These are phyloP conservation scores for Pegea sp. DNA, from an alignment of 23 tunicate genomes.

Conservation along the genomic window DNA sequence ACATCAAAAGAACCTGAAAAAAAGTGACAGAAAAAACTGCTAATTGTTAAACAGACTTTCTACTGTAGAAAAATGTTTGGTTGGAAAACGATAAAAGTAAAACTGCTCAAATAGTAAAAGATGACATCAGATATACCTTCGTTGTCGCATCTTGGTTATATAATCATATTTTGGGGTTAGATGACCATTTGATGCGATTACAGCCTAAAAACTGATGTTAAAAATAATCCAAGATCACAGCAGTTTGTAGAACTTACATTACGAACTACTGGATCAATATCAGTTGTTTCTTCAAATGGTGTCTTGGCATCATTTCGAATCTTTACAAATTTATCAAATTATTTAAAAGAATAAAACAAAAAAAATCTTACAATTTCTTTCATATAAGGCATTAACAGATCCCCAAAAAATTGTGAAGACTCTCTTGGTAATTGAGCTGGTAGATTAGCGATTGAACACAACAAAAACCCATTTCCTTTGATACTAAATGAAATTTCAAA, in stretches of 20 bases:
- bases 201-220: conserved; percentile 20
- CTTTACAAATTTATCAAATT: conserved; percentile 12
- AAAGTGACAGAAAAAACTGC: too few species aligned
- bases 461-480: conserved; percentile 59
- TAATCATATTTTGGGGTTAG: conserved; percentile 55
- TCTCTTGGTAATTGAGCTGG: conserved; percentile 97
- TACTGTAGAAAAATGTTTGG: too few species aligned
- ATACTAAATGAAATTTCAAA: too few species aligned
- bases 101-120: too few species aligned
- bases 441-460: conserved; percentile 92
- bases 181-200: conserved; percentile 74
- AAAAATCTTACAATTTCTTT: conserved; percentile 47
- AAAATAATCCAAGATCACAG: background rate
- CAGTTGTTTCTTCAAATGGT: conserved; percentile 12
- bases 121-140: conserved; percentile 26
- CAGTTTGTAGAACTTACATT: conserved; percentile 42
- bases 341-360: background rate
- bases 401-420: conserved; percentile 85
- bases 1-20: too few species aligned
- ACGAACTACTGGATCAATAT: conserved; percentile 54
- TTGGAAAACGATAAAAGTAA: too few species aligned
- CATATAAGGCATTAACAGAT: conserved; percentile 77
- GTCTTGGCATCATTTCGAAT: conserved; percentile 20
- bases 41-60: too few species aligned
- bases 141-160: conserved; percentile 46